Base-by-base conservation (phyloP, 2,888 invertebrate species). In the Brachypterus glaber region DNA sequence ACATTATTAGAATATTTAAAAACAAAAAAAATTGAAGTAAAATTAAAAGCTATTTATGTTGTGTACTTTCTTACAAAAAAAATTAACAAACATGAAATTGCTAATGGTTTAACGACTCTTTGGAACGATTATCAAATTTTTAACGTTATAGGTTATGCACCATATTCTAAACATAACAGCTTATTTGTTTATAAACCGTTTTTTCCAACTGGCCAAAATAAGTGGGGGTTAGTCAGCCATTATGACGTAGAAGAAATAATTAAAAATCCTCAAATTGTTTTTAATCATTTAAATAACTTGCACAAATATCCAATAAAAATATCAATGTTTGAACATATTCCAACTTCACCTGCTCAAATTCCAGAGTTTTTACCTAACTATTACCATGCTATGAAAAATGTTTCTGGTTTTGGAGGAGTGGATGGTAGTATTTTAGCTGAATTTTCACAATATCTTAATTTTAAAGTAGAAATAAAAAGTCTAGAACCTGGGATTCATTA, bases 401-500 rank as follows among this genome's bases (percentile, higher is more conserved):
- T 5, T 21, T 5, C 9, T 21, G 21, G 21, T 7, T 21, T 21
- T 21, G 21, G 21, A 7, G 21, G 21, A 7, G 9, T 21, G 5
- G 21, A 21, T 21, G 21, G 21, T 21, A 7, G 5, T 21, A 9
- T 21, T 7, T 21, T 21, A 21, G 5, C 21, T 9, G 5, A 5
- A 5, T 21, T 21, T 7, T 21, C 21, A 9, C 7, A 21, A 21
- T 7, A n/a, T n/a, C n/a, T n/a, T n/a, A n/a, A n/a, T n/a, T n/a
- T n/a, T n/a, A n/a, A n/a, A n/a, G n/a, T n/a, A n/a, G n/a, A n/a
- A n/a, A n/a, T n/a, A n/a, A n/a, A 35, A 3, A 5, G 27, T 8
- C 4, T 5, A 4, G 4, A 13, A 30, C 48, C 36, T 1, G n/a
- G n/a, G n/a, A n/a, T n/a, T 18, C 48, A 48, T 39, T 59, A 54